Percentiles rank a stretch among this genome's conserved stretches.
phyloP scores from a whole-genome alignment of 2,888 invertebrate genomes.

The Autographa gamma region DNA sequence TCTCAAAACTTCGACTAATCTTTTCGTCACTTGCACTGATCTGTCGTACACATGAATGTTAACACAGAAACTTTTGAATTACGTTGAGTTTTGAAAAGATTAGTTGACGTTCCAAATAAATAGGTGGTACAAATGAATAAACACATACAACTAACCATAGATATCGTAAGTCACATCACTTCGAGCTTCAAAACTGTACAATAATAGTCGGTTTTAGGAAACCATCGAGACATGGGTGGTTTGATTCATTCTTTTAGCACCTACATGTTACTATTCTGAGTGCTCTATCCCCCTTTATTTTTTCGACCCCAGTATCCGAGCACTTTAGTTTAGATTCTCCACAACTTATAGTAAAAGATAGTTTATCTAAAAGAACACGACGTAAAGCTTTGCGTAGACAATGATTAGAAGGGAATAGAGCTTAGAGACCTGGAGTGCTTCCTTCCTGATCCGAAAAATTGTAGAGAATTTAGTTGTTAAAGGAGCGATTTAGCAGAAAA shows the following conservation, averaged over 20 bases:
- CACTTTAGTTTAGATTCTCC: conserved; percentile 71
- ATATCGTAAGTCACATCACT: conserved; percentile 86
- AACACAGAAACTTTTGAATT: conserved; percentile 3
- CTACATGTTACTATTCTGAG: conserved; percentile 65
- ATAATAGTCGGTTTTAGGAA: conserved; percentile 64
- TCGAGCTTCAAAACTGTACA: conserved; percentile 80
- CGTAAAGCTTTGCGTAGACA: conserved; percentile 84
- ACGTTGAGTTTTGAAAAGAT: conserved; percentile 67
- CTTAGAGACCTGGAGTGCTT: conserved; percentile 80
- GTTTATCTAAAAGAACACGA: conserved; percentile 61
- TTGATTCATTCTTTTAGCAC: conserved; percentile 69
- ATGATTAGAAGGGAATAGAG: conserved; percentile 77
- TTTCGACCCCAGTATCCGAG: conserved; percentile 71
- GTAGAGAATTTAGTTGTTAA: conserved; percentile 74
- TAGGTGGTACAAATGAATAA: conserved; percentile 58
- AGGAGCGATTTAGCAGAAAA: conserved; percentile 73
- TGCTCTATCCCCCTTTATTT: conserved; percentile 71
- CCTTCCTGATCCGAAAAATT: conserved; percentile 70
- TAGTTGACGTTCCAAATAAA: conserved; percentile 71
- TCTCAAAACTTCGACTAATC: conserved; percentile 63
- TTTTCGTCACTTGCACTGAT: conserved; percentile 43
- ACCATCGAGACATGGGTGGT: conserved; percentile 64
- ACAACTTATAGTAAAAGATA: conserved; percentile 67
- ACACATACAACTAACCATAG: conserved; percentile 83
- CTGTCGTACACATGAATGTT: background rate